Percentiles rank a stretch among this genome's conserved stretches.
Evolutionary conservation across 2,113 vertebrate species (phyloP).

Genomic region (Barnardius zonarius): DNA sequence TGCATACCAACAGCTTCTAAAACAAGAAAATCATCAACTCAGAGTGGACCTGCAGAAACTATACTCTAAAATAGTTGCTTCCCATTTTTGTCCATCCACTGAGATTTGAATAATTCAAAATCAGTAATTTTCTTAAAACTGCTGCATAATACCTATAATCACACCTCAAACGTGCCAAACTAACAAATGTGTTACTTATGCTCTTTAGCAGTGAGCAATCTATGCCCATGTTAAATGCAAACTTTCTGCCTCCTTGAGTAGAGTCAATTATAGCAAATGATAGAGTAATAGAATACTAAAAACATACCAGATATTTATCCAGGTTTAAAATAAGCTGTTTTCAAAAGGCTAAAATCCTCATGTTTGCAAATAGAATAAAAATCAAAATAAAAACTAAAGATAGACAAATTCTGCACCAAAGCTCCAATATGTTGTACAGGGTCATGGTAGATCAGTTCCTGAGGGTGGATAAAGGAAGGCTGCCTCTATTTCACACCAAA

Average conservation of each 20-base stretch:
- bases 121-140: not conserved
- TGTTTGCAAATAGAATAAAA: not conserved
- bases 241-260: not conserved
- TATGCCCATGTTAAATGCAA: not conserved
- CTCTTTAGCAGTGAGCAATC: not conserved
- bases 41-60: not conserved
- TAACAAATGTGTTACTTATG: constrained; percentile 1
- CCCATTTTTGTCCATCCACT: not conserved
- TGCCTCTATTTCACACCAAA: not conserved
- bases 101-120: not conserved
- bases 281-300: not conserved
- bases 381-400: not conserved
- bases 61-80: not conserved
- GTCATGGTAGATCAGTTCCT: not conserved
- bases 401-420: not conserved
- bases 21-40: not conserved
- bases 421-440: not conserved
- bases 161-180: not conserved
- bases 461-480: not conserved
- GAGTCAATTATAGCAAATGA: not conserved
- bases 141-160: constrained; percentile 39
- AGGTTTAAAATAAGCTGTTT: not conserved
- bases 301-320: not conserved
- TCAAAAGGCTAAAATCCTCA: not conserved
- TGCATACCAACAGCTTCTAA: not conserved